Evolutionary conservation across 2,888 invertebrate species (phyloP).

Genomic region (Synanthedon tipuliformis): DNA sequence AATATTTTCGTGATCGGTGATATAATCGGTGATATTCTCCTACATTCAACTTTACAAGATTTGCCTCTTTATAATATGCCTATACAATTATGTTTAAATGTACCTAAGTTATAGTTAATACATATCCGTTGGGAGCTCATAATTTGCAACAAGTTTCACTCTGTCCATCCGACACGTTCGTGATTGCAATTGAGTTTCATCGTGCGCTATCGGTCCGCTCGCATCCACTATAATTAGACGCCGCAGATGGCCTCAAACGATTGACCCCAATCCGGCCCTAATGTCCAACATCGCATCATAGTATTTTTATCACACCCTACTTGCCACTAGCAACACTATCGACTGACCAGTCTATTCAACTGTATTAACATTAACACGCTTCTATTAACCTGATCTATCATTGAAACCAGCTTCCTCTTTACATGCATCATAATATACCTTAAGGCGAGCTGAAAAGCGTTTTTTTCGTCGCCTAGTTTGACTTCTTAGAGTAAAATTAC

Average conservation of each 20-base stretch:
- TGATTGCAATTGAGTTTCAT: slow-evolving; percentile 43
- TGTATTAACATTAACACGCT: background rate
- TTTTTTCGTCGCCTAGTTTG: too few relatives aligned
- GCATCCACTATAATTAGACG: slow-evolving; percentile 59
- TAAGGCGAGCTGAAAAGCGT: too few relatives aligned
- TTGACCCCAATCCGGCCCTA: slow-evolving; percentile 65
- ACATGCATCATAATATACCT: background rate
- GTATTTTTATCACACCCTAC: slow-evolving; percentile 57
- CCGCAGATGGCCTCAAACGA: slow-evolving; percentile 65
- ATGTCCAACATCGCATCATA: slow-evolving; percentile 38
- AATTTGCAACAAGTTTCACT: slow-evolving; percentile 5
- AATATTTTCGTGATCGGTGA: too few relatives aligned
- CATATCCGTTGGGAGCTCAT: background rate
- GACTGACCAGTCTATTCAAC: background rate
- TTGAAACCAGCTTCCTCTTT: background rate
- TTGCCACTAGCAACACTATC: slow-evolving; percentile 8
- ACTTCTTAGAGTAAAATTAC: too few relatives aligned
- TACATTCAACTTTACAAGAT: too few relatives aligned
- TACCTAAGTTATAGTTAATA: background rate
- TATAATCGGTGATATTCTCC: too few relatives aligned
- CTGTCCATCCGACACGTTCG: slow-evolving; percentile 21
- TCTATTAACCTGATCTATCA: background rate
- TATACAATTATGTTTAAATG: too few relatives aligned
- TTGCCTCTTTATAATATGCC: too few relatives aligned
- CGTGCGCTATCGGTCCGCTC: slow-evolving; percentile 46